Evolutionary conservation across 2,888 invertebrate species (phyloP), one percentile per base, ranked within the genome.

Genomic region (Liodrosophila aerea): DNA sequence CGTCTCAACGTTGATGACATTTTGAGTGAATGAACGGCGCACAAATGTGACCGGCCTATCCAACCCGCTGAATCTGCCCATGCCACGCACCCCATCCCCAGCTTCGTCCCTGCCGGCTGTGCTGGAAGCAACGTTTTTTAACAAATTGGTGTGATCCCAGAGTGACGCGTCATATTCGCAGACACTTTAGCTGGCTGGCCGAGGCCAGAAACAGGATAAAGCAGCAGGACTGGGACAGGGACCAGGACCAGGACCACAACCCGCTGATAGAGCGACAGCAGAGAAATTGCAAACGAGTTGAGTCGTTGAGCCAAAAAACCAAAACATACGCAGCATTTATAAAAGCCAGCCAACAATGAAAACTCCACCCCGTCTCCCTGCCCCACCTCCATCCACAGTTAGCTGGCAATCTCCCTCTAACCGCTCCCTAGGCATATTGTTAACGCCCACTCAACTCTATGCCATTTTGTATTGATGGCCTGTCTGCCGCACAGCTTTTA

Each of bases 61-160:
- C 63, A 12, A 12, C 3, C 27, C 8, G 66, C 34, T 65, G 44
- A 51, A 50, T n/a, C n/a, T n/a, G 44, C 30, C 39, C 37, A 37
- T 18, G 30, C 36, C 31, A 15, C 36, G 33, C 7, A 30, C 4
- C 45, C 4, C 13, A 29, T 9, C 22, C 15, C 46, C 29, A 13
- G 16, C 16, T n/a, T n/a, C 18, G 16, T 15, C 13, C 36, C 9
- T 8, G 12, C 34, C 34, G 12, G 34, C 34, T 11, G 11, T 15
- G 16, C 4, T 37, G 13, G 60, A 4, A 44, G 59, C 52, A 50
- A 59, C 54, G 66, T 85, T 84, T 84, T 69, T 76, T 82, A 85
- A 85, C 85, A 83, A 86, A 85, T 85, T 85, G 86, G 86, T 85
- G 86, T 85, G 84, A 85, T 83, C 81, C 78, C 83, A 67, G 81